phyloP scores from a whole-genome alignment of 2,797 vertebrate species.

The Coregonus ussuriensis region DNA sequence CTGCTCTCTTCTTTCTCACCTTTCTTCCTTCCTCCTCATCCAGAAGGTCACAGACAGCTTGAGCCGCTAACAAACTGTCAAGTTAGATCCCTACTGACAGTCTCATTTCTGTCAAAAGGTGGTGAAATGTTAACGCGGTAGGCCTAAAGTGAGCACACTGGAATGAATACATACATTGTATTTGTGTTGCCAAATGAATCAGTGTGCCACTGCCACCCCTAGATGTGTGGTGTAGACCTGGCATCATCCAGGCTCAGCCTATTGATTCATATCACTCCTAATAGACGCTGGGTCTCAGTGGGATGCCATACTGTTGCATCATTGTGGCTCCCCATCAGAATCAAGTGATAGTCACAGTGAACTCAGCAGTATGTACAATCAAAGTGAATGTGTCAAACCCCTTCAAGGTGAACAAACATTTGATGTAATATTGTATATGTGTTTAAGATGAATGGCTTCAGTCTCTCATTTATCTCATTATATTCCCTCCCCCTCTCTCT shows the following conservation, averaged over 20 bases:
- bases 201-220: background rate
- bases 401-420: too few relatives aligned
- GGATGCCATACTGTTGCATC: background rate
- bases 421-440: too few relatives aligned
- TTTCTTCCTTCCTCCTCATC: constrained; percentile 13
- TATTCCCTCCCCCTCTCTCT: background rate
- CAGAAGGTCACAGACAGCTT: constrained; percentile 46
- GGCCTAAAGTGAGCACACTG: background rate
- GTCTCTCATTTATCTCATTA: too few relatives aligned
- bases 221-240: background rate
- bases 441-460: too few relatives aligned
- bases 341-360: background rate
- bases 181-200: background rate
- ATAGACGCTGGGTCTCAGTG: background rate
- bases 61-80: constrained; percentile 41
- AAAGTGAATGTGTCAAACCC: background rate
- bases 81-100: constrained; percentile 8
- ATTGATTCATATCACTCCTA: background rate
- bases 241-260: background rate
- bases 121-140: background rate
- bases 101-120: constrained; percentile 18
- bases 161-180: background rate
- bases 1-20: constrained; percentile 28
- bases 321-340: background rate
- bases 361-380: background rate